phyloP scores from a whole-genome alignment of 2,888 invertebrate genomes.

The Megaustenia siamemsis region DNA sequence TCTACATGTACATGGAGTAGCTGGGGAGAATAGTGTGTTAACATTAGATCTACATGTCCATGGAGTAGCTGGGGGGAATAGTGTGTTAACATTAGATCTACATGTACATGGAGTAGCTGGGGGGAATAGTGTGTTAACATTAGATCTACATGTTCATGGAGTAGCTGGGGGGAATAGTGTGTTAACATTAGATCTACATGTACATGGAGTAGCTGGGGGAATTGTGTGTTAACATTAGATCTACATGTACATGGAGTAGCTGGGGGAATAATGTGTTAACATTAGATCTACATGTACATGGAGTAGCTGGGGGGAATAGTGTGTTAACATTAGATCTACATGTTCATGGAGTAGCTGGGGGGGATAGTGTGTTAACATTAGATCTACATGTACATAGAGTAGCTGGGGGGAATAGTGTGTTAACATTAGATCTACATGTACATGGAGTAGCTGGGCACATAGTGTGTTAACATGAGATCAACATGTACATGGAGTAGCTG shows the following conservation, averaged over 20 bases:
- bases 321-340: too few species aligned
- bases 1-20: not conserved
- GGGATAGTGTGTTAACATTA: too few species aligned
- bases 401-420: not conserved
- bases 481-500: not conserved
- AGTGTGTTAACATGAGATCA: not conserved
- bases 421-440: not conserved
- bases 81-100: too few species aligned
- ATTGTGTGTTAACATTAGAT: too few species aligned
- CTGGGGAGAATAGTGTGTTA: not conserved
- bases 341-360: not conserved
- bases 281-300: not conserved
- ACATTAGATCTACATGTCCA: not conserved
- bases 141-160: not conserved
- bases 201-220: not conserved
- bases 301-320: not conserved
- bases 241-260: not conserved
- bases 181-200: too few species aligned
- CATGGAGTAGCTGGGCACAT: not conserved
- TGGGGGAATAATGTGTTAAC: too few species aligned
- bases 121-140: too few species aligned
- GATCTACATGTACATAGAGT: not conserved
- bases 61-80: not conserved
- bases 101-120: not conserved
- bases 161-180: not conserved